phyloP scores from a whole-genome alignment of 2,113 vertebrate genomes.

The Canis aureus region DNA sequence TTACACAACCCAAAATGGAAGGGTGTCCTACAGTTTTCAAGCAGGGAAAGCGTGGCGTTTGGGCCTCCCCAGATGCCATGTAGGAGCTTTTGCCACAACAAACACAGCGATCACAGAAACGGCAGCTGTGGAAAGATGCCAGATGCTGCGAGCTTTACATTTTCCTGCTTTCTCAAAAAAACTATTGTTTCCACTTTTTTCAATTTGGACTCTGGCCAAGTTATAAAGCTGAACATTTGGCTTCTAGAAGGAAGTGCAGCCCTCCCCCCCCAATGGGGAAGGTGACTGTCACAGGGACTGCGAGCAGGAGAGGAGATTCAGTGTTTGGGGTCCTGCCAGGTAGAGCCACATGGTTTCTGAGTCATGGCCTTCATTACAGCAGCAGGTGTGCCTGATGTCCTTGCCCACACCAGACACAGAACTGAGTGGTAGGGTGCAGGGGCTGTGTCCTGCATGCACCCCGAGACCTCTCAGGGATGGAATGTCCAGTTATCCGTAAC shows the following conservation, averaged over 20 bases:
- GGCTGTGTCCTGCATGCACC: fast-evolving
- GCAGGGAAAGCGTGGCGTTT: neutral
- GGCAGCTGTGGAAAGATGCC: neutral
- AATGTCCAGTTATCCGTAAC: fast-evolving
- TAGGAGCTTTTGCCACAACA: neutral
- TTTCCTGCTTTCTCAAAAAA: neutral
- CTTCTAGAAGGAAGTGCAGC: neutral
- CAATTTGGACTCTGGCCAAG: neutral
- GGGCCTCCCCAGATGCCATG: neutral
- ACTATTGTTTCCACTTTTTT: neutral
- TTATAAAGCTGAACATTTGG: neutral
- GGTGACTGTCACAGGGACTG: fast-evolving
- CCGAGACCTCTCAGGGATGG: neutral
- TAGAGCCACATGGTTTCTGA: fast-evolving
- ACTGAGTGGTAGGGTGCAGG: neutral
- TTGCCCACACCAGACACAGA: neutral
- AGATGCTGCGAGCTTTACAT: neutral
- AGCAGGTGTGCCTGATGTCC: fast-evolving
- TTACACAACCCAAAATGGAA: neutral
- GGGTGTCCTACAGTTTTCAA: neutral
- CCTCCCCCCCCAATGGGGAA: neutral
- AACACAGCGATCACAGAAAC: neutral
- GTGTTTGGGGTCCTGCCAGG: fast-evolving
- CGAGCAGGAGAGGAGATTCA: fast-evolving
- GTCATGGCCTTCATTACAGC: fast-evolving